phyloP scores from a whole-genome alignment of 2,888 invertebrate genomes.

The Mythimna impura region DNA sequence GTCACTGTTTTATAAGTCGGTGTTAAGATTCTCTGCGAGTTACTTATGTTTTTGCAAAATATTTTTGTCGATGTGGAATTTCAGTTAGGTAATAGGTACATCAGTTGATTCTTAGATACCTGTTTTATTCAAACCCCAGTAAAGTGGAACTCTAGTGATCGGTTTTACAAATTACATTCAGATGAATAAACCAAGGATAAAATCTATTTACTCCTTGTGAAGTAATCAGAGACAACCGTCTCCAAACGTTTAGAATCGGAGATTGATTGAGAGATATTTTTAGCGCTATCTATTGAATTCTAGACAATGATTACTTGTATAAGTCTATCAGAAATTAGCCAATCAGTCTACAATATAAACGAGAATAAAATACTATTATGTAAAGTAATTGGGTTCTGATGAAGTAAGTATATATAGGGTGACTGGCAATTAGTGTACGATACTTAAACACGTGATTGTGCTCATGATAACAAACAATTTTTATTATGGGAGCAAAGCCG shows the following conservation, averaged over 20 bases:
- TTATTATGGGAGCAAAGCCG: too few relatives aligned
- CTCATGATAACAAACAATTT: too few relatives aligned
- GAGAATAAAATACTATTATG: background rate
- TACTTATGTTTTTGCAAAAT: too few relatives aligned
- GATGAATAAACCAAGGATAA: background rate
- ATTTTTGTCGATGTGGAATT: too few relatives aligned
- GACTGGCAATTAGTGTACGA: too few relatives aligned
- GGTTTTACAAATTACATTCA: background rate
- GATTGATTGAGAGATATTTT: constrained; percentile 7
- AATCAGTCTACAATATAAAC: constrained; percentile 15
- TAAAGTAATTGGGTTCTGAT: background rate
- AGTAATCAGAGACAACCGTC: background rate
- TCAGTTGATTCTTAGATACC: too few relatives aligned
- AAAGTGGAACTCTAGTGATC: too few relatives aligned
- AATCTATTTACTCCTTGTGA: background rate
- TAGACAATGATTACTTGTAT: background rate
- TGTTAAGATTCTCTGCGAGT: too few relatives aligned
- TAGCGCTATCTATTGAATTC: background rate
- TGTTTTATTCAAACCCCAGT: too few relatives aligned
- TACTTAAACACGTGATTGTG: too few relatives aligned
- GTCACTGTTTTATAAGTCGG: too few relatives aligned
- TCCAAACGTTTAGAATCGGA: background rate
- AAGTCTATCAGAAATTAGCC: background rate
- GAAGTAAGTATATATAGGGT: background rate
- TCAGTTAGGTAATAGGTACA: too few relatives aligned